These are phyloP conservation scores for Drosophila yakuba DNA, from an alignment of 1,140 invertebrate species.

Conservation along the genomic window DNA sequence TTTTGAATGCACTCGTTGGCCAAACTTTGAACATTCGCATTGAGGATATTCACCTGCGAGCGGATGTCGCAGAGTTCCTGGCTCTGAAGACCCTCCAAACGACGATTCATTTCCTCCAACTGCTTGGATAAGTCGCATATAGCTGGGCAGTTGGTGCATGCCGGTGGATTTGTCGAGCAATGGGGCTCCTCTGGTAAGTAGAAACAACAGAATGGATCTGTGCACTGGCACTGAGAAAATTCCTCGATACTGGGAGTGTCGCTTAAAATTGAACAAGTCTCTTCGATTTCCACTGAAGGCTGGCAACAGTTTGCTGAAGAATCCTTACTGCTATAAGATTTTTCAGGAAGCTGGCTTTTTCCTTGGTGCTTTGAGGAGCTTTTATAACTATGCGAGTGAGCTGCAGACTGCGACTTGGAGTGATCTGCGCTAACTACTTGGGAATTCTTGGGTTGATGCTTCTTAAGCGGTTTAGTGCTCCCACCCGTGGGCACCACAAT, in stretches of 20 bases:
- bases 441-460: no score
- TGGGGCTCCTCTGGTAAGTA: not conserved
- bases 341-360: not conserved
- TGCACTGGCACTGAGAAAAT: not conserved
- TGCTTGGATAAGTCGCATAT: constrained; percentile 1
- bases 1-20: not conserved
- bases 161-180: not conserved
- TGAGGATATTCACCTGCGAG: not conserved
- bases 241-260: not conserved
- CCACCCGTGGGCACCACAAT: constrained; percentile 20
- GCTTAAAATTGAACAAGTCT: not conserved
- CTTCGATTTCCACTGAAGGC: not conserved
- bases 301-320: not conserved
- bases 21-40: not conserved
- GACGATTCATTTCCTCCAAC: not conserved
- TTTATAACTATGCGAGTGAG: no score
- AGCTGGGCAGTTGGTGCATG: not conserved
- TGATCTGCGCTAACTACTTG: not conserved
- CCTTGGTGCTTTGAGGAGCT: no score
- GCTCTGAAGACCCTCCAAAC: constrained; percentile 10
- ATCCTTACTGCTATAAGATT: not conserved
- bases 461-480: not conserved
- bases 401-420: not conserved
- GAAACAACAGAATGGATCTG: not conserved
- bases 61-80: not conserved